These are phyloP conservation scores for Cyclina sinensis DNA, from an alignment of 1,140 invertebrate genomes.

Conservation along the genomic window DNA sequence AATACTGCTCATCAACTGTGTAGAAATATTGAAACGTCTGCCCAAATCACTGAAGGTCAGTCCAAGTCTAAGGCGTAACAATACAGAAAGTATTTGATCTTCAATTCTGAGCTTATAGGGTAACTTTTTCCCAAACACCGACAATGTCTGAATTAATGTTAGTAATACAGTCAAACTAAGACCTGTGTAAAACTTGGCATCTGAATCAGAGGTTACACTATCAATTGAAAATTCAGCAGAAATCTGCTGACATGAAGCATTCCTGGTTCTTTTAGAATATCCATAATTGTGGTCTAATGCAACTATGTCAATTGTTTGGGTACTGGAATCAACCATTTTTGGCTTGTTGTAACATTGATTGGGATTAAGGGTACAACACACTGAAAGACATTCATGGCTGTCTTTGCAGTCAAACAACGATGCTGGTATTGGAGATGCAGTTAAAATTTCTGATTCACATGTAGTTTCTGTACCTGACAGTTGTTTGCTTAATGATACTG, in stretches of 20 bases:
- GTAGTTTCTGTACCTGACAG: too few relatives aligned
- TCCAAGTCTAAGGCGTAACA: slow-evolving; percentile 21
- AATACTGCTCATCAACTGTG: slow-evolving; percentile 21
- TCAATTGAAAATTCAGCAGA: slow-evolving; percentile 31
- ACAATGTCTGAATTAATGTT: neutral
- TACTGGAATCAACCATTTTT: slow-evolving; percentile 25
- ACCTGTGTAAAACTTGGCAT: slow-evolving; percentile 42
- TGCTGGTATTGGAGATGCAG: neutral
- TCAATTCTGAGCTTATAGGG: slow-evolving; percentile 35
- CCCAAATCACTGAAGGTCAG: slow-evolving; percentile 38
- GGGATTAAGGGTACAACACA: neutral
- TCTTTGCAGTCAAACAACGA: neutral
- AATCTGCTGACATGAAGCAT: slow-evolving; percentile 9
- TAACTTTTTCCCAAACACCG: neutral
- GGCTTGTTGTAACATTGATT: neutral
- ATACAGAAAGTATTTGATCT: slow-evolving; percentile 34
- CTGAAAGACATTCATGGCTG: neutral
- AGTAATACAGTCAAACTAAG: slow-evolving; percentile 25
- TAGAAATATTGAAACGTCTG: slow-evolving; percentile 30
- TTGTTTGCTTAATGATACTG: neutral
- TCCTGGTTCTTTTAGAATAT: neutral
- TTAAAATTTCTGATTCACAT: neutral
- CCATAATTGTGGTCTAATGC: slow-evolving; percentile 30
- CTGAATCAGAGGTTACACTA: slow-evolving; percentile 1
- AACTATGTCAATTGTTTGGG: slow-evolving; percentile 35